These are phyloP conservation scores for Mizuhopecten yessoensis DNA, from an alignment of 1,140 invertebrate species.

Conservation along the genomic window DNA sequence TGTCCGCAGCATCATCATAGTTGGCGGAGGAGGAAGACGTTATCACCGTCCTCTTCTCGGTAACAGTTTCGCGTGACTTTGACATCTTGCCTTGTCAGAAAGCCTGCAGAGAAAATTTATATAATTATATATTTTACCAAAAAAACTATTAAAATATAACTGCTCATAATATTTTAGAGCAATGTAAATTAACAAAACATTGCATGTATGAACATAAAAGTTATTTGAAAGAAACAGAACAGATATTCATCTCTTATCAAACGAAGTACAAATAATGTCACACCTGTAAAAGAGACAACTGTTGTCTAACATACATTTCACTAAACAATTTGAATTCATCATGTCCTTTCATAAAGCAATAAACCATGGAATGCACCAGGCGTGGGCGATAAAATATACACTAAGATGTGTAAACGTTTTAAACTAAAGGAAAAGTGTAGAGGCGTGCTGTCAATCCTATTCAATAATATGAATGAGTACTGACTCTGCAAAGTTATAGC, in stretches of 20 bases:
- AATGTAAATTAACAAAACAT: neutral
- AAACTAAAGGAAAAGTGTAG: neutral
- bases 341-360: neutral
- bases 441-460: neutral
- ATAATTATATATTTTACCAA: slow-evolving; percentile 44
- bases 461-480: too few relatives aligned
- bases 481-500: neutral
- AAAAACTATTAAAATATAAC: too few relatives aligned
- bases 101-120: slow-evolving; percentile 52
- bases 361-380: neutral
- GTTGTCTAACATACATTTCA: too few relatives aligned
- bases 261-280: neutral
- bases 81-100: slow-evolving; percentile 65
- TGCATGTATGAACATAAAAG: too few relatives aligned
- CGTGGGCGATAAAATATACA: slow-evolving; percentile 3
- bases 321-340: neutral
- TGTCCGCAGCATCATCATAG: slow-evolving; percentile 50
- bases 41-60: slow-evolving; percentile 77
- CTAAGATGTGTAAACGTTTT: neutral
- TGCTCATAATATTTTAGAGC: slow-evolving; percentile 35
- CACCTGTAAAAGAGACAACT: neutral
- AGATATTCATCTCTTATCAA: too few relatives aligned
- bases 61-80: slow-evolving; percentile 72
- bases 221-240: too few relatives aligned
- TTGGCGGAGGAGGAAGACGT: slow-evolving; percentile 66